A percentile compares a stretch with the other conserved stretches of the same genome.
phyloP scores from a whole-genome alignment of 2,113 vertebrate species.

The Oceanites oceanicus region DNA sequence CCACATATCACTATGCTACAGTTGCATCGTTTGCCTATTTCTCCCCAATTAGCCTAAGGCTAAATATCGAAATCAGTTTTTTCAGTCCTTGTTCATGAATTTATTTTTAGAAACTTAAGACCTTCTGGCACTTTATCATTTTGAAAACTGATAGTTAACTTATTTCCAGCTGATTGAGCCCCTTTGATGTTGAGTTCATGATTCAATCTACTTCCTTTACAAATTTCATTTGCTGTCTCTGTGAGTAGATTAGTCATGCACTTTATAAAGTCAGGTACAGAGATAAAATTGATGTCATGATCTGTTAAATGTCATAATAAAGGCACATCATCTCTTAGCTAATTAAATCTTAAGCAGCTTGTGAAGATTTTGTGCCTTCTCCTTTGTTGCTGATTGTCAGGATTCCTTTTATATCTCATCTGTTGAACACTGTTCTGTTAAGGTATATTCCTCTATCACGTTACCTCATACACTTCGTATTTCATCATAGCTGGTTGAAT shows the following conservation, averaged over 20 bases:
- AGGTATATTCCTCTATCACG: not conserved
- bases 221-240: conserved; percentile 32
- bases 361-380: not conserved
- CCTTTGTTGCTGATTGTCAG: not conserved
- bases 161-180: not conserved
- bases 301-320: conserved; percentile 33
- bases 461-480: not conserved
- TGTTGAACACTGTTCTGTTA: not conserved
- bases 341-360: conserved; percentile 31
- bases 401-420: conserved; percentile 2
- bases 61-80: not conserved
- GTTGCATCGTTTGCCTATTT: not conserved
- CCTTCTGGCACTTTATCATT: not conserved
- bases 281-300: not conserved
- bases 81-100: not conserved
- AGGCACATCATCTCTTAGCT: not conserved
- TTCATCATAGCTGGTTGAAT: not conserved
- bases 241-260: not conserved
- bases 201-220: not conserved
- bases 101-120: not conserved
- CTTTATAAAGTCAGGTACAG: conserved; percentile 11
- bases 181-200: conserved; percentile 19
- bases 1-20: not conserved
- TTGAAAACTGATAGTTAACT: not conserved
- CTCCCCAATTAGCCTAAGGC: not conserved